A percentile compares a stretch with the other conserved stretches of the same genome.
Evolutionary conservation across 2,797 vertebrate species (phyloP).

Genomic region (Lithobates sylvaticus): DNA sequence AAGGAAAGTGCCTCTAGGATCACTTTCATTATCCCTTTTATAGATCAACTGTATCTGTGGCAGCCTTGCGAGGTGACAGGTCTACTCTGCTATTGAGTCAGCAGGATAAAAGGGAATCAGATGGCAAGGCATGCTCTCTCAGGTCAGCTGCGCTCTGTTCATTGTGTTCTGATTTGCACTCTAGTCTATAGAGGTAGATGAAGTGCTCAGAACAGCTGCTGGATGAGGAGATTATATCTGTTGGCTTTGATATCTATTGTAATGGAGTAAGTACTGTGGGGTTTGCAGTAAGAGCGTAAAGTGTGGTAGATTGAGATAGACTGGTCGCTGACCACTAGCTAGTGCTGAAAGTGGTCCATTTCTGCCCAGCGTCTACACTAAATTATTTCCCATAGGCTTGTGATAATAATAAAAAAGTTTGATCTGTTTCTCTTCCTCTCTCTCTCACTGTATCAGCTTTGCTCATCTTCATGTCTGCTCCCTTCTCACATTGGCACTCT

Average conservation of each 20-base stretch:
- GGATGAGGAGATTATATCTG: background rate
- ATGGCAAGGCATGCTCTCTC: background rate
- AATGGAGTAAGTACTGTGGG: background rate
- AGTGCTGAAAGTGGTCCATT: constrained; percentile 17
- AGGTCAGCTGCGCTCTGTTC: background rate
- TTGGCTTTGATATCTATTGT: constrained; percentile 6
- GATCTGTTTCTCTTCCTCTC: background rate
- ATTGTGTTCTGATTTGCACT: background rate
- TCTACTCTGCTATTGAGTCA: background rate
- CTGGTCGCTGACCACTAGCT: constrained; percentile 15
- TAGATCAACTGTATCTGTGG: constrained; percentile 16
- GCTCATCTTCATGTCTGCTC: too few relatives aligned
- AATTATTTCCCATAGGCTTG: background rate
- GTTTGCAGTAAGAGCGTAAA: background rate
- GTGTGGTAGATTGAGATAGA: background rate
- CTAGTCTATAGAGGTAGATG: constrained; percentile 1
- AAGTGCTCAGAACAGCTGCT: constrained; percentile 7
- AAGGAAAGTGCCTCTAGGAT: constrained; percentile 32
- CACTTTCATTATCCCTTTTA: constrained; percentile 38
- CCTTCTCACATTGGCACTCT: too few relatives aligned
- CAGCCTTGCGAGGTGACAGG: constrained; percentile 10
- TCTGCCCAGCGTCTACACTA: background rate
- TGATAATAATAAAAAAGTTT: background rate
- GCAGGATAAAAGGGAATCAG: constrained; percentile 12
- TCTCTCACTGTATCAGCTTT: background rate